Base-by-base conservation (phyloP, 2,888 invertebrate genomes). In the Thumatha senex region DNA sequence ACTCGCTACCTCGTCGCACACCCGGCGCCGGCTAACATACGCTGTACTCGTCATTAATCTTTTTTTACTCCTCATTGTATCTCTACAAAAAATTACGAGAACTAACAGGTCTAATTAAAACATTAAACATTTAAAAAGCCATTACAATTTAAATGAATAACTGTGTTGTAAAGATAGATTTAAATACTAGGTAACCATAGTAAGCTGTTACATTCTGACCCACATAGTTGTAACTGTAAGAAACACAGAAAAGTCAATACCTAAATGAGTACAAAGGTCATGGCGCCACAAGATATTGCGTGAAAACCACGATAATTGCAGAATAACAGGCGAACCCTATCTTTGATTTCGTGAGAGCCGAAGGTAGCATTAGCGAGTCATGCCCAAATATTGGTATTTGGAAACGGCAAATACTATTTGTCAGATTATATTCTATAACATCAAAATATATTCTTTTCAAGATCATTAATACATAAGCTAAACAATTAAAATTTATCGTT, bases 241-340 rank as follows among this genome's bases (percentile, higher is more conserved):
- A 63, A 62, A 63, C 61, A 61, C 58, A 72, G 68, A 68, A 80
- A 86, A 84, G 83, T 86, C 83, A 83, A 86, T 86, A 86, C 71
- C 72, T 72, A 74, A 74, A 72, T 70, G 73, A 67, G 61, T 67
- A 53, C 69, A 72, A 80, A 84, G 86, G 83, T 84, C 83, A 84
- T 71, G 77, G 79, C 74, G 74, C 66, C 64, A 31, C 31, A 77
- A 82, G 81, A 80, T 76, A 77, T 87, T 78, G 86, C 86, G 84
- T 88, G 87, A 79, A n/a, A 82, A 64, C 65, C 49, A 58, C 70
- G 59, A 62, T 82, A 82, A 81, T 80, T 62, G 76, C 67, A 63
- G 69, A 74, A 64, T 63, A 70, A 72, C 85, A 80, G 80, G 82
- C 80, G 67, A 84, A 63, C 77, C 70, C 74, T 78, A 78, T 76